Evolutionary conservation across 2,797 vertebrate species (phyloP).

Genomic region (Peromyscus eremicus): DNA sequence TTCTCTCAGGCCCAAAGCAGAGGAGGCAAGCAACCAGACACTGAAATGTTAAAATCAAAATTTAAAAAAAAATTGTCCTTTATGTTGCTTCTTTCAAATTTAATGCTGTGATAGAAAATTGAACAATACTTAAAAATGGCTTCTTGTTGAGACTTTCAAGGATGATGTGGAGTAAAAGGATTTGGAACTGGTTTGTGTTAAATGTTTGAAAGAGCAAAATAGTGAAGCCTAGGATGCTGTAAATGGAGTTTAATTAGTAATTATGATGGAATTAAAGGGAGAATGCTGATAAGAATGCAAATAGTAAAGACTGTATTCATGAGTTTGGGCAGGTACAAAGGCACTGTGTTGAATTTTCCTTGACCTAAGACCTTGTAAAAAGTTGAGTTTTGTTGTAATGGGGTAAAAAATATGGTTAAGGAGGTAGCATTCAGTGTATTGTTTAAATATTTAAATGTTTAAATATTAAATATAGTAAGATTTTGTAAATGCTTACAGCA

Average conservation of each 20-base stretch:
- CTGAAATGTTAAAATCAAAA: background rate
- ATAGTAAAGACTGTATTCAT: background rate
- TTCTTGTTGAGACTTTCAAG: background rate
- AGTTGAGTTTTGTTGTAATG: background rate
- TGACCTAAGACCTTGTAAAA: background rate
- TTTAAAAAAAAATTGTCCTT: background rate
- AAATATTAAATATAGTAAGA: too few species aligned
- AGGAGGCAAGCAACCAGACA: background rate
- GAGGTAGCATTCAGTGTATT: background rate
- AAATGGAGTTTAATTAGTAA: background rate
- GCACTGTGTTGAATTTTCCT: background rate
- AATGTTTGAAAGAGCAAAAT: background rate
- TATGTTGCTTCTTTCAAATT: background rate
- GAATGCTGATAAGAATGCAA: background rate
- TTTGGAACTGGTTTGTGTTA: background rate
- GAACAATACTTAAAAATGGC: background rate
- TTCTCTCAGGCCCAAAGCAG: background rate
- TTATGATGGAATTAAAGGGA: background rate
- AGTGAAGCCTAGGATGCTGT: background rate
- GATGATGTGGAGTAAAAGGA: background rate
- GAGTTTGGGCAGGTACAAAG: too few species aligned
- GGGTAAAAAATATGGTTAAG: background rate
- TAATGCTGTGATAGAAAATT: background rate
- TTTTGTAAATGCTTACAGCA: background rate
- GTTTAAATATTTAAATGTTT: background rate